Conservation (phyloP, 2,888 invertebrate species). For the Drosophila phalerata region DNA sequence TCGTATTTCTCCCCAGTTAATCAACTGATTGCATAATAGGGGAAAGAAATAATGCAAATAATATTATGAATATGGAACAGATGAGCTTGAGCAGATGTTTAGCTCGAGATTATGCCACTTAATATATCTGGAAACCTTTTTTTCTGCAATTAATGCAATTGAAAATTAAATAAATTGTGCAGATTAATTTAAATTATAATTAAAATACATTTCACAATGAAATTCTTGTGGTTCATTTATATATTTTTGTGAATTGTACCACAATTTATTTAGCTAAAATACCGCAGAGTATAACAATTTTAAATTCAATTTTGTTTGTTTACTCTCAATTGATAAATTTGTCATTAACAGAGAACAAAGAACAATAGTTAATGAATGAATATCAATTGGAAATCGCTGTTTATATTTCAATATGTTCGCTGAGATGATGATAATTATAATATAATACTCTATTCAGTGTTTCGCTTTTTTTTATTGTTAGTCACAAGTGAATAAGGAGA, state of each 20-base stretch:
- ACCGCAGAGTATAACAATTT: background rate
- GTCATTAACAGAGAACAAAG: background rate
- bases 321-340: background rate
- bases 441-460: background rate
- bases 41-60: constrained; percentile 8
- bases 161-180: background rate
- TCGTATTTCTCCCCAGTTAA: constrained; percentile 25
- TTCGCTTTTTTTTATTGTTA: constrained; percentile 1
- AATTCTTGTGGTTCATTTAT: background rate
- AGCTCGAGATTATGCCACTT: background rate
- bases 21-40: constrained; percentile 43
- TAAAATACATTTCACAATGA: background rate
- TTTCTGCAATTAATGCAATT: background rate
- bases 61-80: constrained; percentile 27
- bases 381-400: constrained; percentile 4
- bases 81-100: constrained; percentile 10
- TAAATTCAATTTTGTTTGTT: background rate
- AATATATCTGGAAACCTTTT: background rate
- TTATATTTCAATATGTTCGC: background rate
- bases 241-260: too few relatives aligned
- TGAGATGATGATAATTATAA: background rate
- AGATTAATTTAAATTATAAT: background rate
- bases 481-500: constrained; percentile 1
- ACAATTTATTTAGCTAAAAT: too few relatives aligned
- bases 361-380: background rate